Percentiles rank a stretch among this genome's conserved stretches.
Evolutionary conservation across 1,140 invertebrate genomes (phyloP).

Genomic region (Cherax destructor): DNA sequence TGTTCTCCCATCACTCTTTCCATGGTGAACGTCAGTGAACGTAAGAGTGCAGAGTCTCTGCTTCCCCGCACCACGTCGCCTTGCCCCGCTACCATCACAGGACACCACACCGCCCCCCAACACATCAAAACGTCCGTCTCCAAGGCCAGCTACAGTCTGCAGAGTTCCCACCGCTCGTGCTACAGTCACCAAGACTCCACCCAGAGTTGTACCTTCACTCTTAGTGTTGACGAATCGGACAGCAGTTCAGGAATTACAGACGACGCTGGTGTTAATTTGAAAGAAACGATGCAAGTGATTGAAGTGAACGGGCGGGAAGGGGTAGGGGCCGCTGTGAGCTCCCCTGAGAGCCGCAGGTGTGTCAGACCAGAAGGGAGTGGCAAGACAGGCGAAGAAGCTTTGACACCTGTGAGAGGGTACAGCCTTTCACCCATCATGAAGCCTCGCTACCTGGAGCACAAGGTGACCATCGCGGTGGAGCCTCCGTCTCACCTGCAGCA

Average conservation of each 20-base stretch:
- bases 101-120: background rate
- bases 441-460: constrained; percentile 28
- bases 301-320: constrained; percentile 1
- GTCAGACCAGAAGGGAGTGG: background rate
- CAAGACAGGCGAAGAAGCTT: background rate
- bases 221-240: constrained; percentile 17
- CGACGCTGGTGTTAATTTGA: background rate
- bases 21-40: constrained; percentile 51
- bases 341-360: background rate
- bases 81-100: constrained; percentile 3
- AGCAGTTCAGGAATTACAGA: background rate
- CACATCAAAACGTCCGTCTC: background rate
- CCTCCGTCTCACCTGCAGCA: background rate
- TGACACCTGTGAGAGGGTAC: background rate
- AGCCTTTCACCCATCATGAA: background rate
- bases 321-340: background rate
- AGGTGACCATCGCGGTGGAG: constrained; percentile 51
- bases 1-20: constrained; percentile 68
- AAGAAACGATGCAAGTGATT: background rate
- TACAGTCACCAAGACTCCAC: too few species aligned
- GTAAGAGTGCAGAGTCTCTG: constrained; percentile 46
- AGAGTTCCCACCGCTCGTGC: background rate
- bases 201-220: background rate
- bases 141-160: background rate
- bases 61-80: constrained; percentile 14